phyloP scores from a whole-genome alignment of 2,888 invertebrate species.

The Eilema sororculum region DNA sequence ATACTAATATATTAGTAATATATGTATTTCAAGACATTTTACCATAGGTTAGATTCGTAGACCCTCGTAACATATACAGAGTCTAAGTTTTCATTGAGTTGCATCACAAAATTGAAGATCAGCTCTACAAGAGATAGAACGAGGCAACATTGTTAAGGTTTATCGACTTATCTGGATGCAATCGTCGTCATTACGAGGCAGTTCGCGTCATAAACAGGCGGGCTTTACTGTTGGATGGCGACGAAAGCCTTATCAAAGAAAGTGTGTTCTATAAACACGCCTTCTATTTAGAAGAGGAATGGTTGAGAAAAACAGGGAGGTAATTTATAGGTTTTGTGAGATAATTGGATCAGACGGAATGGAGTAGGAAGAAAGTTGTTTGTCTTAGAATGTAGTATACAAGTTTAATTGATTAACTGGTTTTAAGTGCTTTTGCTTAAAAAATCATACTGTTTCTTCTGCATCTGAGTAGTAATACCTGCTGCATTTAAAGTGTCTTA shows the following conservation, averaged over 20 bases:
- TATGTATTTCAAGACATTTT: background rate
- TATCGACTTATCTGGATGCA: conserved; percentile 11
- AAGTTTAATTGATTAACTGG: background rate
- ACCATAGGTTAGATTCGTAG: background rate
- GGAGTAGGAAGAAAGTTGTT: background rate
- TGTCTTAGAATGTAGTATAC: background rate
- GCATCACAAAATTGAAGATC: background rate
- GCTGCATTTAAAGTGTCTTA: background rate
- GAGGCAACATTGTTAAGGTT: conserved; percentile 8
- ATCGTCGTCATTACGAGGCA: conserved; percentile 10
- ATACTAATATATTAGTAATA: no score
- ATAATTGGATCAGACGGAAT: background rate
- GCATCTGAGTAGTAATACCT: background rate
- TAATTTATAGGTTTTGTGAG: conserved; percentile 4
- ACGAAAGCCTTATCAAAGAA: conserved; percentile 8
- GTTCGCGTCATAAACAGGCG: conserved; percentile 2
- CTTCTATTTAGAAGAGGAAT: background rate
- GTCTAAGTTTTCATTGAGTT: background rate
- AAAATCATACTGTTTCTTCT: background rate
- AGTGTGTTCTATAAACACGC: conserved; percentile 6
- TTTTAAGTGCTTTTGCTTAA: background rate
- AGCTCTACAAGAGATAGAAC: background rate
- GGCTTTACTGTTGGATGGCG: background rate
- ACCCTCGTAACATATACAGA: background rate
- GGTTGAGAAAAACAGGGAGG: background rate